Percentiles rank a stretch among this genome's conserved stretches.
Conservation (phyloP, 2,888 invertebrate genomes). For the Eulithis prunata region DNA sequence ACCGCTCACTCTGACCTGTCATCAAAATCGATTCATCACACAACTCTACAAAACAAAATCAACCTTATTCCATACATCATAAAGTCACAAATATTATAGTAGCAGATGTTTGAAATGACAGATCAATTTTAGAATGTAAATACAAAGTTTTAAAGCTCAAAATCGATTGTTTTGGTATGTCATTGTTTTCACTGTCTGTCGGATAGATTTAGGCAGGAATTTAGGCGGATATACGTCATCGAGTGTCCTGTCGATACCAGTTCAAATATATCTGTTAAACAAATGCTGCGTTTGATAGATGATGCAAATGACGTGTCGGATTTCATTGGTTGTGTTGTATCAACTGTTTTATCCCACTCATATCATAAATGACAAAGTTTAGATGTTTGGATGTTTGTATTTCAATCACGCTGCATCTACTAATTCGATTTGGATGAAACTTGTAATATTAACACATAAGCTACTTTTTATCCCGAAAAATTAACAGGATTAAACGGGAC, state of each 20-base stretch:
- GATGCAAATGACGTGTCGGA: conserved; percentile 36
- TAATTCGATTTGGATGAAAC: too few relatives aligned
- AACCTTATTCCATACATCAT: conserved; percentile 35
- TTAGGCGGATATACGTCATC: conserved; percentile 68
- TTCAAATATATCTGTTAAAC: conserved; percentile 54
- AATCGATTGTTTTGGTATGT: conserved; percentile 45
- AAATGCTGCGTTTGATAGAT: conserved; percentile 52
- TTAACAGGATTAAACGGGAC: too few relatives aligned
- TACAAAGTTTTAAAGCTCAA: conserved; percentile 38
- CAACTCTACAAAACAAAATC: conserved; percentile 17
- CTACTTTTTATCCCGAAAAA: too few relatives aligned
- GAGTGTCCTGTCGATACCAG: conserved; percentile 54
- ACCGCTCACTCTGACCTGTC: conserved; percentile 69
- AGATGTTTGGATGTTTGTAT: too few relatives aligned
- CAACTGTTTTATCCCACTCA: neutral
- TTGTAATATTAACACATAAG: too few relatives aligned
- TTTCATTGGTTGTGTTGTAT: conserved; percentile 17
- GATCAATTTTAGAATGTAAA: conserved; percentile 39
- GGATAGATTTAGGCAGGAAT: conserved; percentile 71
- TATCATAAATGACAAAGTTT: neutral
- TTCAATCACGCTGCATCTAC: too few relatives aligned
- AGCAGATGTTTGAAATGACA: conserved; percentile 12
- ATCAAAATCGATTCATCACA: conserved; percentile 69
- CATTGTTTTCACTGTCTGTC: conserved; percentile 57
- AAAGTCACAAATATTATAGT: conserved; percentile 28